Evolutionary conservation across 2,888 invertebrate genomes (phyloP), one percentile per base, ranked within the genome.

Genomic region (Macrosoma leucophasiata): DNA sequence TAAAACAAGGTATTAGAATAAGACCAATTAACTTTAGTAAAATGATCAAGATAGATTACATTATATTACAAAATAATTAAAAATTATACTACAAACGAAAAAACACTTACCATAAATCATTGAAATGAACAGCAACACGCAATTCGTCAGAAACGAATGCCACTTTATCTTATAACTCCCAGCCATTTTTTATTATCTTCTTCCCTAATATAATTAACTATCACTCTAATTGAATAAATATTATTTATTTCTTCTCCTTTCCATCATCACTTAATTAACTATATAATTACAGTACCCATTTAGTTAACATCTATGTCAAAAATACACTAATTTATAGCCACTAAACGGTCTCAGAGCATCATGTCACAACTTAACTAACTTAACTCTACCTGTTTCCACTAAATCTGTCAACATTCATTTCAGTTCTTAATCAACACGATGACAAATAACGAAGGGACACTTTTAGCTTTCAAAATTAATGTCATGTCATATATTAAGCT

Each of bases 41-140:
- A n/a, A n/a, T n/a, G n/a, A n/a, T n/a, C n/a, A n/a, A n/a, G n/a
- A n/a, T n/a, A n/a, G n/a, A n/a, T n/a, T n/a, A n/a, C n/a, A n/a
- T n/a, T n/a, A n/a, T n/a, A n/a, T n/a, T n/a, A n/a, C n/a, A n/a
- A n/a, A n/a, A n/a, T n/a, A n/a, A n/a, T n/a, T n/a, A n/a, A n/a
- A n/a, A n/a, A n/a, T n/a, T n/a, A n/a, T n/a, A n/a, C n/a, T n/a
- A 19, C 7, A 4, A 28, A 3, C n/a, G 12, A 28, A 17, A n/a
- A 23, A 24, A 23, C 27, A 78, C 84, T 84, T 56, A 84, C 84
- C 84, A 46, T 84, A 82, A 52, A 81, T 76, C 69, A 78, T 71
- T 9, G 78, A 72, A 41, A 77, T 50, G 56, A 78, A 67, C 19
- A 82, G 63, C 30, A 82, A 54, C 39, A 79, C 52, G 24, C 78